Evolutionary conservation across 64 coral and sea anemone species (phyloP).

Genomic region (Actinia tenebrosa): DNA sequence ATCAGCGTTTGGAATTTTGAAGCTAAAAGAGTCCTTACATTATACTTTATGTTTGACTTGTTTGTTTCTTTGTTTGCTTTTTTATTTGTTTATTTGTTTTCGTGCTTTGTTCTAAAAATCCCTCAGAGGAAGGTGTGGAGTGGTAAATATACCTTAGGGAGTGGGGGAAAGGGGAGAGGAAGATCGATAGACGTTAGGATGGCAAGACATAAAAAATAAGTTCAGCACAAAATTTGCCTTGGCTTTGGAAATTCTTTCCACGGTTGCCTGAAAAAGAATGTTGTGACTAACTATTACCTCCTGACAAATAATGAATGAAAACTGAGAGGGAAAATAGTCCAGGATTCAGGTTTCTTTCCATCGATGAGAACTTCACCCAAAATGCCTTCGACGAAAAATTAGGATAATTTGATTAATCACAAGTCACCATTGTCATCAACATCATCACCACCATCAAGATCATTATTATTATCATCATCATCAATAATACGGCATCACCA

Average conservation of each 20-base stretch:
- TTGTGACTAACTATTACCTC: neutral
- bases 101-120: no score
- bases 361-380: slow-evolving; percentile 39
- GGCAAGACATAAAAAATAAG: no score
- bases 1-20: no score
- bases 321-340: slow-evolving; percentile 45
- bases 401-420: neutral
- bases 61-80: no score
- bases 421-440: neutral
- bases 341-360: slow-evolving; percentile 26
- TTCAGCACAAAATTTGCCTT: neutral
- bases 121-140: no score
- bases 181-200: no score
- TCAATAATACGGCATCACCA: neutral
- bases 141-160: no score
- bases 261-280: neutral
- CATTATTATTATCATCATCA: neutral
- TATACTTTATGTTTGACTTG: no score
- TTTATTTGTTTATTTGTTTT: no score
- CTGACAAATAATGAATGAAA: slow-evolving; percentile 32
- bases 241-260: neutral
- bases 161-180: no score
- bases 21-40: no score
- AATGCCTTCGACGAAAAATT: slow-evolving; percentile 21
- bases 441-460: no score